These are phyloP conservation scores for Eurosta solidaginis DNA, from an alignment of 1,140 invertebrate species.

Conservation along the genomic window DNA sequence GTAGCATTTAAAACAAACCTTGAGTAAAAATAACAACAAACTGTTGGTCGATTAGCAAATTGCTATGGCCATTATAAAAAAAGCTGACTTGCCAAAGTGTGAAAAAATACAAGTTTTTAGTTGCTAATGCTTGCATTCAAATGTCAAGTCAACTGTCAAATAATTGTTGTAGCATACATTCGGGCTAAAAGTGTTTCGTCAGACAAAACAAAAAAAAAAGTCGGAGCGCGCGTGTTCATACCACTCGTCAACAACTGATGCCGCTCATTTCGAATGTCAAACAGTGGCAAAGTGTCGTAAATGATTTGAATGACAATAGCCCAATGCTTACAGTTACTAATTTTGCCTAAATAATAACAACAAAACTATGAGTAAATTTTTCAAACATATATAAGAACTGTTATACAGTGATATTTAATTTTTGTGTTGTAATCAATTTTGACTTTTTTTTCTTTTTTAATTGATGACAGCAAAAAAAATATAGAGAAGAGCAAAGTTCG, in stretches of 20 bases:
- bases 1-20: neutral
- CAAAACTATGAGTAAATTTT: neutral
- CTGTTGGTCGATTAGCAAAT: neutral
- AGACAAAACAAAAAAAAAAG: no score
- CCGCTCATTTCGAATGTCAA: neutral
- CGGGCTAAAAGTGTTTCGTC: neutral
- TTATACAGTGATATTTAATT: no score
- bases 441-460: no score
- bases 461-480: no score
- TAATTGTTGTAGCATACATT: neutral
- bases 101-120: neutral
- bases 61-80: neutral
- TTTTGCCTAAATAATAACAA: neutral
- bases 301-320: neutral
- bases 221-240: neutral
- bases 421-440: no score
- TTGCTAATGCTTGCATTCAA: neutral
- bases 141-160: neutral
- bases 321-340: neutral
- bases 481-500: no score
- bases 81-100: conserved; percentile 9
- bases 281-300: neutral
- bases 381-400: no score
- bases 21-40: neutral
- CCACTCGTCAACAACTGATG: neutral